These are phyloP conservation scores for Tricholauxania praeusta DNA, from an alignment of 2,888 invertebrate genomes.

Conservation along the genomic window DNA sequence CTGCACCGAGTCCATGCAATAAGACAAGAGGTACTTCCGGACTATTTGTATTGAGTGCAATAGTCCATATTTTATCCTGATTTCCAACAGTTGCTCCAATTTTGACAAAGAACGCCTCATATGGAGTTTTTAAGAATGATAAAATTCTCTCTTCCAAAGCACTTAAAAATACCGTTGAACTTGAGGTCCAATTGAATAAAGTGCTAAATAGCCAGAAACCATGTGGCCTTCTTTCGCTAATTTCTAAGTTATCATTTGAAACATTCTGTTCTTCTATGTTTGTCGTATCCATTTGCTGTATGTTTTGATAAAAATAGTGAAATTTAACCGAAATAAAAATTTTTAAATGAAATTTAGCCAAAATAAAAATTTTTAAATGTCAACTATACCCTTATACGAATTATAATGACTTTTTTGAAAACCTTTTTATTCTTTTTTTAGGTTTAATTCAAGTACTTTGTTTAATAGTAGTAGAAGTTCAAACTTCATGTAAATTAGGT, in stretches of 20 bases:
- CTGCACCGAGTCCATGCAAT: slow-evolving; percentile 91
- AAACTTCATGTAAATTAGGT: too few species aligned
- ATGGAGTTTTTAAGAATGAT: slow-evolving; percentile 77
- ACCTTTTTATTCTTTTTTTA: too few species aligned
- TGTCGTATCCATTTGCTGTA: too few species aligned
- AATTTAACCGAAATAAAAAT: too few species aligned
- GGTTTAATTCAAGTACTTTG: too few species aligned
- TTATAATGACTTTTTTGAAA: too few species aligned
- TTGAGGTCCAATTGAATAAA: slow-evolving; percentile 74
- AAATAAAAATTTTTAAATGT: too few species aligned
- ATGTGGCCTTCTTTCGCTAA: background rate
- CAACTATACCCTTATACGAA: too few species aligned
- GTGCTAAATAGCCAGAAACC: slow-evolving; percentile 37
- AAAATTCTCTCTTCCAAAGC: slow-evolving; percentile 82
- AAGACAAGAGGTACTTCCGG: slow-evolving; percentile 83
- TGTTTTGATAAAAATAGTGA: too few species aligned
- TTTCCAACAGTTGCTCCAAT: slow-evolving; percentile 73
- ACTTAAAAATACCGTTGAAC: slow-evolving; percentile 79
- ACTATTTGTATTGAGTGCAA: slow-evolving; percentile 71
- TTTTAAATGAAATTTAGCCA: too few species aligned
- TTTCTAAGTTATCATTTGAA: background rate
- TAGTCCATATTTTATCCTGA: slow-evolving; percentile 74
- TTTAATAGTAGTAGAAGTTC: too few species aligned
- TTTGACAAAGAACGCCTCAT: slow-evolving; percentile 78
- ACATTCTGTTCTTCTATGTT: background rate